Percentiles rank a stretch among this genome's conserved stretches.
Evolutionary conservation across 2,888 invertebrate genomes (phyloP).

Genomic region (Campaea margaritaria): DNA sequence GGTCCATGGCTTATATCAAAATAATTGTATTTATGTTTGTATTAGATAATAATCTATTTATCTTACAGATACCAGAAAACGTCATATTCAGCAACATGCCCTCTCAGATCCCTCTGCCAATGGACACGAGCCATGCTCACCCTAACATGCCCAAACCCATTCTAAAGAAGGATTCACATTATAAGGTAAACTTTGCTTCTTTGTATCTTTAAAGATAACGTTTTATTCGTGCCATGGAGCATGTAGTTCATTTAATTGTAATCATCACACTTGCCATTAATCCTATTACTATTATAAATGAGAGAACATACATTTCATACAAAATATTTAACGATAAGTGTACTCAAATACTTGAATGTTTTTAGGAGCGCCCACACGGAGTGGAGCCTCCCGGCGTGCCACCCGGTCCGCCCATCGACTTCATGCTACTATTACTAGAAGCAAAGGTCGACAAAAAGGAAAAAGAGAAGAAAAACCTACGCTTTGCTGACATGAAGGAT

Average conservation of each 20-base stretch:
- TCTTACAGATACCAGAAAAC: constrained; percentile 80
- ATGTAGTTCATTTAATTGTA: too few species aligned
- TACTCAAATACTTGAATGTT: neutral
- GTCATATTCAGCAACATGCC: constrained; percentile 77
- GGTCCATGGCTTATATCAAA: too few species aligned
- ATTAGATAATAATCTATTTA: constrained; percentile 5
- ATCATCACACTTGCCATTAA: too few species aligned
- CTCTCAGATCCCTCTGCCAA: constrained; percentile 86
- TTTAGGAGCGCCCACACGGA: constrained; percentile 72
- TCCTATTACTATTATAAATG: too few species aligned
- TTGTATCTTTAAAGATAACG: too few species aligned
- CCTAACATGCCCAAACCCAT: constrained; percentile 87
- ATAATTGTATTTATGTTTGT: too few species aligned
- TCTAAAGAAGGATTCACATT: constrained; percentile 89
- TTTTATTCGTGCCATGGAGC: too few species aligned
- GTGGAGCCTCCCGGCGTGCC: constrained; percentile 94
- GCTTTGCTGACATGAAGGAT: constrained; percentile 87
- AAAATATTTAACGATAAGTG: too few species aligned
- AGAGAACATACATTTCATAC: too few species aligned
- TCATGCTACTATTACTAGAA: constrained; percentile 82
- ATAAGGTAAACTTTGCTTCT: constrained; percentile 68
- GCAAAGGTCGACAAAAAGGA: constrained; percentile 47
- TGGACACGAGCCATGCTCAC: constrained; percentile 70
- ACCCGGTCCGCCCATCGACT: constrained; percentile 92
- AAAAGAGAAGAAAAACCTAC: constrained; percentile 83